phyloP scores from a whole-genome alignment of 2,113 vertebrate genomes.

The Reinhardtius hippoglossoides region DNA sequence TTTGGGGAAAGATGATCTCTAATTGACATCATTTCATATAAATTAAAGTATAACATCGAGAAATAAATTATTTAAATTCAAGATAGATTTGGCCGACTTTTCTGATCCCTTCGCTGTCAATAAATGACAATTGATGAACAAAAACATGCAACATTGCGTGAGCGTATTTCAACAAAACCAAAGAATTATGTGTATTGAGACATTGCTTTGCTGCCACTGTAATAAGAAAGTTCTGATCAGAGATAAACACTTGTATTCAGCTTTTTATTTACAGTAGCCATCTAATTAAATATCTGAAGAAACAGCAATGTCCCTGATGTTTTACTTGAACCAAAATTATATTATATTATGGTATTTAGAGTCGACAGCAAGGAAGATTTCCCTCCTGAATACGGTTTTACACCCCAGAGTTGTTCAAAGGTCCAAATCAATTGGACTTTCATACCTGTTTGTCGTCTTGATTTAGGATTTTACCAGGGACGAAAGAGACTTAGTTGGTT shows the following conservation, averaged over 20 bases:
- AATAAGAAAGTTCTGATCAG: background rate
- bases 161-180: background rate
- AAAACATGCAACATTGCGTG: constrained; percentile 3
- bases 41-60: constrained; percentile 7
- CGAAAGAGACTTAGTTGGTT: too few species aligned
- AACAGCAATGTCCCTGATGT: background rate
- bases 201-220: constrained; percentile 6
- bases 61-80: constrained; percentile 19
- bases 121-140: background rate
- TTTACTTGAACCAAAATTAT: background rate
- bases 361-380: too few species aligned
- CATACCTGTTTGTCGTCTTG: too few species aligned
- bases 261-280: constrained; percentile 27
- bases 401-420: too few species aligned
- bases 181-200: constrained; percentile 2
- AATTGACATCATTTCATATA: constrained; percentile 69
- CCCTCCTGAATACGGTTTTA: too few species aligned
- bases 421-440: too few species aligned
- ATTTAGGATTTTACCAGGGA: too few species aligned
- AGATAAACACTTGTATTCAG: constrained; percentile 17
- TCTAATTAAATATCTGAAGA: constrained; percentile 20
- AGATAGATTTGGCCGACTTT: constrained; percentile 1
- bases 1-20: constrained; percentile 1
- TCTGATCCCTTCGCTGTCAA: background rate
- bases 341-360: constrained; percentile 19